Base-by-base conservation (phyloP, 2,888 invertebrate genomes). In the Sinodicranocentrus sp. region DNA sequence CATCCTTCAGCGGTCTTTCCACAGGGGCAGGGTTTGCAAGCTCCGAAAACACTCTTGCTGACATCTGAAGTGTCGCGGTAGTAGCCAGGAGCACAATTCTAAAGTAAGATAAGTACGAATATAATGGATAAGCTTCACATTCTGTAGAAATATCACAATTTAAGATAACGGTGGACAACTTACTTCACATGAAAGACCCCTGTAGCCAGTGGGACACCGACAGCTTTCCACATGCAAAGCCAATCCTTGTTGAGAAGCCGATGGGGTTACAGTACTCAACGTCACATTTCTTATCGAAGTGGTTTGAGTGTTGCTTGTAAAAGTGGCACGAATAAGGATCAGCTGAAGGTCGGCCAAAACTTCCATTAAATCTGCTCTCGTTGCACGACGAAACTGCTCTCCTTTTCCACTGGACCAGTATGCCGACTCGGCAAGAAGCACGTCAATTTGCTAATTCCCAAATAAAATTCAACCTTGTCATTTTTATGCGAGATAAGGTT, bases 1-100 rank as follows among this genome's bases (percentile, higher is more conserved):
- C 87, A 87, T 0, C 87, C 86, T 13, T 78, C 70, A 0, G 87
- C 72, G 28, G 84, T 84, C 26, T 78, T 67, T 21, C 86, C 85
- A 71, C 87, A 87, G 1, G 87, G 86, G 54, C 87, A 87, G 10
- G 68, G 67, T 43, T 82, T 87, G 43, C 87, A 87, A 15, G 86
- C 83, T 15, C 87, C 87, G 67, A 87, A 87, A 26, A 87, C 71
- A 57, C 87, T 83, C 44, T n/a, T 68, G 33, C 59, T 59, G 71
- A 82, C 77, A 33, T 87, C 87, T 0, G 82, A 76, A 0, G 70
- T 70, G 76, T 87, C 87, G 0, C 87, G 80, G 54, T 83, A 87
- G 48, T 85, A 86, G 21, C 87, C 87, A 26, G 82, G 79, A 39
- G 76, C 67, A 75, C 87, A 87, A 33, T 71, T 86, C 87, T 87